A percentile compares a stretch with the other conserved stretches of the same genome.
Conservation (phyloP, 2,797 vertebrate genomes). For the Steatocranus sp. region DNA sequence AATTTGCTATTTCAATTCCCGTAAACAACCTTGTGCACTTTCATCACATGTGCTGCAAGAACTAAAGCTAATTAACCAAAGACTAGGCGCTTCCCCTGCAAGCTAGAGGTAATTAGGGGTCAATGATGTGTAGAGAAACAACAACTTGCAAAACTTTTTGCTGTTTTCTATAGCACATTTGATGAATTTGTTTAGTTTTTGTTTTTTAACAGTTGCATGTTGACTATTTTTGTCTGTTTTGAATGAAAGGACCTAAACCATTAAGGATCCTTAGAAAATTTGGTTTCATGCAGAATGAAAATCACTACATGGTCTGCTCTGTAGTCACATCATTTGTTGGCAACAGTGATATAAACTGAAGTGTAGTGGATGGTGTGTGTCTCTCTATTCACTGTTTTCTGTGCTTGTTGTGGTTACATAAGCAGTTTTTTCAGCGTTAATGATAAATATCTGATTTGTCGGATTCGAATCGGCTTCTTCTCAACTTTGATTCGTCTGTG, state of each 20-base stretch:
- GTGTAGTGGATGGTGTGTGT: neutral
- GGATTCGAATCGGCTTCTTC: neutral
- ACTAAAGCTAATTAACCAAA: conserved; percentile 14
- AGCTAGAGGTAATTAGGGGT: neutral
- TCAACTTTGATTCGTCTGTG: fast-evolving
- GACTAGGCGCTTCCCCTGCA: neutral
- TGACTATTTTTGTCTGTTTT: fast-evolving
- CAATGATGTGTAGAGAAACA: neutral
- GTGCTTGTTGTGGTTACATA: neutral
- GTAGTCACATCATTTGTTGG: neutral
- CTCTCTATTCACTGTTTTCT: neutral
- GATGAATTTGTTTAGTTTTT: neutral
- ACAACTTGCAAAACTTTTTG: neutral
- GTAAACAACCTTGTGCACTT: neutral
- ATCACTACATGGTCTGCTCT: neutral
- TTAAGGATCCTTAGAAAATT: neutral
- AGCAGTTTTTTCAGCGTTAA: neutral
- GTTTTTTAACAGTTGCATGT: neutral
- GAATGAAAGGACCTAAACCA: neutral
- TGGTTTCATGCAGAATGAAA: neutral
- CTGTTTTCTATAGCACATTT: neutral
- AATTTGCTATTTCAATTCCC: neutral
- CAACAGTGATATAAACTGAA: neutral
- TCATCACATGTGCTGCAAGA: neutral
- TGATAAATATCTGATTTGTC: neutral